These are phyloP conservation scores for Drosophila kepulauana DNA, from an alignment of 1,140 invertebrate species.

Conservation along the genomic window DNA sequence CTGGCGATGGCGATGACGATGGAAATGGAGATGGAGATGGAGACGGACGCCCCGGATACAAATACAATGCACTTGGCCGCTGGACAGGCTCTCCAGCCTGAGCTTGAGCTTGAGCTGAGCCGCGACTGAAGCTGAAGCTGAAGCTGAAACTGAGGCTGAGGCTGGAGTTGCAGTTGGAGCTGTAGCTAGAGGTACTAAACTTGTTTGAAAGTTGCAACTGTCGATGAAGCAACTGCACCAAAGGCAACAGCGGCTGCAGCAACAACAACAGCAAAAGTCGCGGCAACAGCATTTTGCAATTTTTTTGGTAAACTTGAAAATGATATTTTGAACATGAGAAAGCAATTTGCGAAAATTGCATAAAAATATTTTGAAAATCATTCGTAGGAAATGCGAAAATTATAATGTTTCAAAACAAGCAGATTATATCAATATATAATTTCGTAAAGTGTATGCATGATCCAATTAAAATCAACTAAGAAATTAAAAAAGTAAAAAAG, in stretches of 20 bases:
- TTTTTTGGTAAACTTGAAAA: slow-evolving; percentile 56
- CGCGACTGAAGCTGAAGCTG: slow-evolving; percentile 34
- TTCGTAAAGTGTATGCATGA: background rate
- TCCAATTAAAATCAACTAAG: background rate
- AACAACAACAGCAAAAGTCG: background rate
- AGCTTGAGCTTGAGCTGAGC: slow-evolving; percentile 2
- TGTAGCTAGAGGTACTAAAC: slow-evolving; percentile 59
- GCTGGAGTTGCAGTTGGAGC: background rate
- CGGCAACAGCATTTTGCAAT: slow-evolving; percentile 38
- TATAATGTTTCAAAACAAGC: background rate
- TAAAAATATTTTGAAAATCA: background rate
- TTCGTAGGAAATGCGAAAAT: background rate
- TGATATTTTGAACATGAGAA: slow-evolving; percentile 55
- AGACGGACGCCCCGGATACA: slow-evolving; percentile 32
- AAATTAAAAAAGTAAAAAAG: background rate
- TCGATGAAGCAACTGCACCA: slow-evolving; percentile 40
- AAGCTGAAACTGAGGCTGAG: slow-evolving; percentile 60
- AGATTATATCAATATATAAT: background rate
- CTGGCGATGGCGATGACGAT: background rate
- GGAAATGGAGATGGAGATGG: slow-evolving; percentile 4
- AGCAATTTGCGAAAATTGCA: slow-evolving; percentile 48
- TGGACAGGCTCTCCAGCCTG: background rate
- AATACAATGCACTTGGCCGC: slow-evolving; percentile 42
- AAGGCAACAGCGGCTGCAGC: slow-evolving; percentile 22
- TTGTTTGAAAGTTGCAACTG: slow-evolving; percentile 80